These are phyloP conservation scores for Andrena praecox DNA, from an alignment of 2,888 invertebrate species.

Conservation along the genomic window DNA sequence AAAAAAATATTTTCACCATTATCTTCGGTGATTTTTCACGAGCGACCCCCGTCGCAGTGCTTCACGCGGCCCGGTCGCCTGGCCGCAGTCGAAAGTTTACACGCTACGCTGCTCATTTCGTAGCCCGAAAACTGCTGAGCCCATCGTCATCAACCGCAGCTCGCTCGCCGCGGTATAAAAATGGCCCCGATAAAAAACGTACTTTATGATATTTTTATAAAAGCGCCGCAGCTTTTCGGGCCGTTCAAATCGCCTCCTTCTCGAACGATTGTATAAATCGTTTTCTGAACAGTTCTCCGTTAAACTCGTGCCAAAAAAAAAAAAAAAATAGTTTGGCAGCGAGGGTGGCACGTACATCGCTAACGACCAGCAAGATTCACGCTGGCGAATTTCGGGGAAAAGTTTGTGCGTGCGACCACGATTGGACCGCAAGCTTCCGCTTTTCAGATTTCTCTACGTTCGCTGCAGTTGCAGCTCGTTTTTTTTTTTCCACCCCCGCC, in stretches of 20 bases:
- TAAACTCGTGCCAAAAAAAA: background rate
- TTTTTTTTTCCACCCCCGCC: slow-evolving; percentile 34
- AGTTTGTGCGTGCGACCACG: slow-evolving; percentile 52
- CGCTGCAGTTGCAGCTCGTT: slow-evolving; percentile 41
- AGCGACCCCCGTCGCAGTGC: too few species aligned
- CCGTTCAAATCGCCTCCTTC: background rate
- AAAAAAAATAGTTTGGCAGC: background rate
- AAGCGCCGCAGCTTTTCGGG: background rate
- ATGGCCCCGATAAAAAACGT: background rate
- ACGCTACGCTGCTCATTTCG: background rate
- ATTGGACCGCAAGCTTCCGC: slow-evolving; percentile 45
- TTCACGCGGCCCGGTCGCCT: too few species aligned
- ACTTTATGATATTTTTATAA: background rate
- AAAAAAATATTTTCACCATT: too few species aligned
- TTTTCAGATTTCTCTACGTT: slow-evolving; percentile 53
- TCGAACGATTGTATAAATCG: background rate
- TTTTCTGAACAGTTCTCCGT: background rate
- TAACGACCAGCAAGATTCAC: slow-evolving; percentile 45
- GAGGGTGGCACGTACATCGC: background rate
- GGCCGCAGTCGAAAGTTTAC: background rate
- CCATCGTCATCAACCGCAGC: background rate
- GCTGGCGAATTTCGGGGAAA: slow-evolving; percentile 42
- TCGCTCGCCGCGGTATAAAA: background rate
- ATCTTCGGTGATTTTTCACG: too few species aligned
- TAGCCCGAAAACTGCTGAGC: background rate